phyloP scores from a whole-genome alignment of 30 jellyfish, hydroid and myxozoan species.

The Hydractinia symbiolongicarpus region DNA sequence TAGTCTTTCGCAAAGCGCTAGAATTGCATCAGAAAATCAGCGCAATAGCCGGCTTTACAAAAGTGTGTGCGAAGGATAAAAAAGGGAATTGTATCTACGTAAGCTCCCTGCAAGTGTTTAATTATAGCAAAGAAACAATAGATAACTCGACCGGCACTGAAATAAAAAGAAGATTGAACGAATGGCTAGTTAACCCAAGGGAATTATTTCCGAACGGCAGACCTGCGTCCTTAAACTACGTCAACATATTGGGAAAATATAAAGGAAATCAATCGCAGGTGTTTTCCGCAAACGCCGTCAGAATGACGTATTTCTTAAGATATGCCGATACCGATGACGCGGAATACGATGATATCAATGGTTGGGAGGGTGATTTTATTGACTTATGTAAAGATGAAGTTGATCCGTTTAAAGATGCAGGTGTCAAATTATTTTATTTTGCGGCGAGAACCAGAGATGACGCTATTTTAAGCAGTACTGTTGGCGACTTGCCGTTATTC shows the following conservation, averaged over 20 bases:
- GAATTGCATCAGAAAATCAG: constrained; percentile 8
- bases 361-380: constrained; percentile 20
- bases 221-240: constrained; percentile 6
- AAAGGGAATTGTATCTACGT: neutral
- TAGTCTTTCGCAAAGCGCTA: constrained; percentile 3
- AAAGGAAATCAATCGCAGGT: neutral
- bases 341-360: neutral
- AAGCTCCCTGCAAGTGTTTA: constrained; percentile 16
- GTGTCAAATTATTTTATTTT: neutral
- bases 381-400: neutral
- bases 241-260: constrained; percentile 11
- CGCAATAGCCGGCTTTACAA: neutral
- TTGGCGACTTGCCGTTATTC: constrained; percentile 17
- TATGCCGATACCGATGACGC: constrained; percentile 13
- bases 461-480: constrained; percentile 17
- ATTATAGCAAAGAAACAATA: constrained; percentile 5
- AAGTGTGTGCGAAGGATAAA: neutral
- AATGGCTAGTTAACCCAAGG: neutral
- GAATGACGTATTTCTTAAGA: constrained; percentile 14
- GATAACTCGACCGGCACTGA: neutral
- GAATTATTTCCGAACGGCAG: constrained; percentile 11
- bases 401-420: neutral
- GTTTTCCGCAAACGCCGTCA: neutral
- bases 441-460: constrained; percentile 27
- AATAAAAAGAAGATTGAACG: neutral